Conservation (phyloP, 30 jellyfish, hydroid and myxozoan genomes). For the Haliclystus octoradiatus region DNA sequence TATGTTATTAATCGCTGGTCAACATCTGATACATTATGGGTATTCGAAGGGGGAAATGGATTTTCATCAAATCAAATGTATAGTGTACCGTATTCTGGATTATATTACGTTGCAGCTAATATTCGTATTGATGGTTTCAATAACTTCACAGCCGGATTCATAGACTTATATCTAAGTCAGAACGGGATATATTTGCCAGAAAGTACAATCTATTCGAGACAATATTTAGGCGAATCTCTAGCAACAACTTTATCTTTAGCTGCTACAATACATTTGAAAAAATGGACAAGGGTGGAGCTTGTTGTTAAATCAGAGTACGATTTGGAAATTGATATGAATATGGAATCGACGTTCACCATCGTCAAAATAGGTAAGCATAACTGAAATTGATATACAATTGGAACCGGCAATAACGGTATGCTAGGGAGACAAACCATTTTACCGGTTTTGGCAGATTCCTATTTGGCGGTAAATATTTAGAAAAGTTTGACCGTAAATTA, state of each 20-base stretch:
- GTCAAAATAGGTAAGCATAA: constrained; percentile 52
- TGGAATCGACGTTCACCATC: constrained; percentile 73
- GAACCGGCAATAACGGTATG: too few species aligned
- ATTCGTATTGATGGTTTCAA: constrained; percentile 13
- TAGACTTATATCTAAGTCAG: constrained; percentile 31
- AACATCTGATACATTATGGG: constrained; percentile 62
- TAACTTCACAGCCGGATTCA: constrained; percentile 19
- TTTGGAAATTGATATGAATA: constrained; percentile 11
- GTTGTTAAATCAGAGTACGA: constrained; percentile 10
- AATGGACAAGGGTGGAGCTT: constrained; percentile 51
- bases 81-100: constrained; percentile 54
- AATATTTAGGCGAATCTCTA: background rate
- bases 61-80: constrained; percentile 33
- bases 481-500: too few species aligned
- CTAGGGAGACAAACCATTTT: too few species aligned
- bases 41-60: constrained; percentile 51
- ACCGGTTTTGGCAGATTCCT: too few species aligned
- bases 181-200: constrained; percentile 17
- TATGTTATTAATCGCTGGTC: constrained; percentile 55
- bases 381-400: too few species aligned
- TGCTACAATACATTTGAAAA: constrained; percentile 42
- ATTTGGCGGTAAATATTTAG: too few species aligned
- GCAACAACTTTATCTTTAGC: constrained; percentile 37
- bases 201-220: constrained; percentile 31
- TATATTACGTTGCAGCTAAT: constrained; percentile 53